Base-by-base conservation (phyloP, 1,140 invertebrate genomes). In the Rhopalosiphum maidis region DNA sequence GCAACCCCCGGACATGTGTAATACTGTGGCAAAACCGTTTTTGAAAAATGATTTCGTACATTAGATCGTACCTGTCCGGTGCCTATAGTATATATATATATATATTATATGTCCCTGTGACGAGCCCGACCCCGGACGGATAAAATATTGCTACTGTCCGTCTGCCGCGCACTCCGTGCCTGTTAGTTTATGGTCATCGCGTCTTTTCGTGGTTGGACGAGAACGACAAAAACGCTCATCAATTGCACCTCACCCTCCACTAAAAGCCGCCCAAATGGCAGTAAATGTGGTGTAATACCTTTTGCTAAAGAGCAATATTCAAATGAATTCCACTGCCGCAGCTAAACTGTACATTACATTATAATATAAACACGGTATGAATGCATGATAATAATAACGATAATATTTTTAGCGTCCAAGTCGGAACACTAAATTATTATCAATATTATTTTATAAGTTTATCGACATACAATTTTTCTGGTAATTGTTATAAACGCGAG, bases 1-100 rank as follows among this genome's bases (percentile, higher is more conserved):
- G 60, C 30, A 9, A 30, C 30, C 25, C 30, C 60, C 60, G 30
- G 30, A 77, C 83, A 83, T 41, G 37, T 83, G n/a, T 37, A 41
- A 85, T 86, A 25, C 37, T 35, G 37, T 68, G 43, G 46, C 4
- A n/a, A 77, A 91, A 48, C 48, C 11, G 25, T 46, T 48, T 92
- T 92, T 92, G 68, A 92, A 92, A 92, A 92, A 92, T 92, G 60
- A 92, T 92, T 51, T 51, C 30, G 18, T 83, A 92, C 68, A 83
- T 82, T 83, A 82, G 48, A 92, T 92, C 35, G 43, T 77, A 30
- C 43, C 48, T 37, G 35, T 43, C 68, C 90, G 21, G n/a, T 46
- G 35, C 46, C 7, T 2, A 35, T 48, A 51, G 35, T 41, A 30
- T 3, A 41, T 83, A 37, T 37, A 37, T 25, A 85, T 85, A 85